Percentiles rank a stretch among this genome's conserved stretches.
These are phyloP conservation scores for Ifrita kowaldi DNA, from an alignment of 2,113 vertebrate species.

Conservation along the genomic window DNA sequence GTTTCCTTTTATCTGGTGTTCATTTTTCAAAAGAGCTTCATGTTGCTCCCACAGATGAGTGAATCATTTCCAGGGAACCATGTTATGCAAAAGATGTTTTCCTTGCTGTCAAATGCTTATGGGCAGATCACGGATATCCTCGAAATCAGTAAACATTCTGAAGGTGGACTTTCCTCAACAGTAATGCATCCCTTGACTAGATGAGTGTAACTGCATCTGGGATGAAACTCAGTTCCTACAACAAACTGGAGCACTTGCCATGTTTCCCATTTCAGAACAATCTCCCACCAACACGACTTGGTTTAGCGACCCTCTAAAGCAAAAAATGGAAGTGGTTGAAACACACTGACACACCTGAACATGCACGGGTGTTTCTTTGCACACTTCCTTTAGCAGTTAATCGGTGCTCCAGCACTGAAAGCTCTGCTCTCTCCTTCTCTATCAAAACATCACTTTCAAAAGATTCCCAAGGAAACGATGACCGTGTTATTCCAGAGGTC, in stretches of 20 bases:
- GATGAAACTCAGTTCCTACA: background rate
- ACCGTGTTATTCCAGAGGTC: background rate
- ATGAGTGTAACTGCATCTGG: background rate
- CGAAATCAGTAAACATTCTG: background rate
- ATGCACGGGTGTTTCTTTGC: background rate
- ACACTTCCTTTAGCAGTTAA: background rate
- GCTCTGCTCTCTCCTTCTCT: background rate
- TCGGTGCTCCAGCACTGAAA: background rate
- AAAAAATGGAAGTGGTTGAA: background rate
- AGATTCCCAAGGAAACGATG: background rate
- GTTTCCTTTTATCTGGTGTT: slow-evolving; percentile 61
- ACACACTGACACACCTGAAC: background rate
- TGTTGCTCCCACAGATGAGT: slow-evolving; percentile 25
- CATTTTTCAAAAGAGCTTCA: slow-evolving; percentile 46
- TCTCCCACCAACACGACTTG: background rate
- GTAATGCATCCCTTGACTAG: background rate
- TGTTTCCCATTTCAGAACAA: background rate
- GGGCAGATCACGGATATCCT: background rate
- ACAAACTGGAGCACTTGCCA: background rate
- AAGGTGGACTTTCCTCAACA: background rate
- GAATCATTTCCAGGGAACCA: slow-evolving; percentile 55
- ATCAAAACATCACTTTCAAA: background rate
- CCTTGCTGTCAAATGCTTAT: background rate
- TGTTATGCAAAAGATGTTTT: background rate
- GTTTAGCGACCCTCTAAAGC: background rate